Evolutionary conservation across 2,113 vertebrate genomes (phyloP).

Genomic region (Ageneiosus marmoratus): DNA sequence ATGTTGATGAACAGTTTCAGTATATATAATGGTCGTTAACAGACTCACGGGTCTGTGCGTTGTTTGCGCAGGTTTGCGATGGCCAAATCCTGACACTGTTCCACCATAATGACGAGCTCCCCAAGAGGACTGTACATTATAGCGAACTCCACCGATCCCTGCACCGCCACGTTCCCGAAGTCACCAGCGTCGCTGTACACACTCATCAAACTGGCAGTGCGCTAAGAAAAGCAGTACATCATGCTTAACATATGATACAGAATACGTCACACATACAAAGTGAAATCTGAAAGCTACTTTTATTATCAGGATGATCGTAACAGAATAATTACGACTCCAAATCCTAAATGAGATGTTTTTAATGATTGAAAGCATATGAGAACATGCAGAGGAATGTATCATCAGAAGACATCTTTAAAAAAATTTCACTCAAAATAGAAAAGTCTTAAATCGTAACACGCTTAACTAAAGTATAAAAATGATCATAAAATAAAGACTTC

Average conservation of each 20-base stretch:
- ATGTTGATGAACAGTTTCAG: background rate
- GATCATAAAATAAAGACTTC: background rate
- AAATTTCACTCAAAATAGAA: background rate
- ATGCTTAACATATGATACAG: background rate
- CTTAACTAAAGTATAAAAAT: too few relatives aligned
- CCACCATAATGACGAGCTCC: conserved; percentile 60
- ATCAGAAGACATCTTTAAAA: background rate
- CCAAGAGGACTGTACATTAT: conserved; percentile 55
- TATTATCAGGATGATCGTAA: background rate
- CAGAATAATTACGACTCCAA: background rate
- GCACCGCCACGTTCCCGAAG: conserved; percentile 57
- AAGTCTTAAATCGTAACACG: too few relatives aligned
- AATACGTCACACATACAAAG: background rate
- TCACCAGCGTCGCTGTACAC: conserved; percentile 66
- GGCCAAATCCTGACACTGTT: conserved; percentile 62
- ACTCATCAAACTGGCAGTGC: conserved; percentile 59
- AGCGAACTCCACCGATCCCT: conserved; percentile 60
- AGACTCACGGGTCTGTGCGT: conserved; percentile 61
- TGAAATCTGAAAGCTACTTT: background rate
- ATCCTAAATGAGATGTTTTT: background rate
- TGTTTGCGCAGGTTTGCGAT: conserved; percentile 57
- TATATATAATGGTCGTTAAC: background rate
- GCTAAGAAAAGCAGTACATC: conserved; percentile 36
- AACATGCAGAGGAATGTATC: background rate
- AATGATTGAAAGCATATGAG: background rate